phyloP scores from a whole-genome alignment of 2,888 invertebrate species.

The Acanthosepion lycidas region DNA sequence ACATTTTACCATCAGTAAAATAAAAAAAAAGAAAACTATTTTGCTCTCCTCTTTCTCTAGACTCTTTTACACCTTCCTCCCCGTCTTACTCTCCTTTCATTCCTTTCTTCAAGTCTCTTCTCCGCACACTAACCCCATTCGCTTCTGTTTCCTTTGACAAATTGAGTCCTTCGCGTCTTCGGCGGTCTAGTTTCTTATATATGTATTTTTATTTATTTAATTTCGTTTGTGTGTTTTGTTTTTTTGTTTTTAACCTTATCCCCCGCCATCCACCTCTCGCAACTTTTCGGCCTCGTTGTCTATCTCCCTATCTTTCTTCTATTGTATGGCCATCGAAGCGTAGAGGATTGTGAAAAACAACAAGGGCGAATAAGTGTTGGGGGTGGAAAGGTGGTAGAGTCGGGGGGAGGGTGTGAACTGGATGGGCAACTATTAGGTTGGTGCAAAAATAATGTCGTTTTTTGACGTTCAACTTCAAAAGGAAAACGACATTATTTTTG shows the following conservation, averaged over 20 bases:
- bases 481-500: too few species aligned
- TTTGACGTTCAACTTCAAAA: too few species aligned
- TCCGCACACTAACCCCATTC: not conserved
- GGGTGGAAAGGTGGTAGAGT: not conserved
- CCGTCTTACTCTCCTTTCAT: not conserved
- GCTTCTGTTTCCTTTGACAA: too few species aligned
- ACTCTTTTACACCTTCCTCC: not conserved
- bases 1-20: not conserved
- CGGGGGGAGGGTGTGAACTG: not conserved
- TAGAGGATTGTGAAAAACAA: constrained; percentile 6
- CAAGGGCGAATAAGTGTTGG: not conserved
- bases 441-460: too few species aligned
- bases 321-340: not conserved
- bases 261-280: not conserved
- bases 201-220: not conserved
- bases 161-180: too few species aligned
- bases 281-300: not conserved
- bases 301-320: not conserved
- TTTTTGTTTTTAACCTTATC: not conserved
- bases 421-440: too few species aligned
- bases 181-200: too few species aligned
- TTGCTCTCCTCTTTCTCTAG: not conserved
- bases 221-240: not conserved
- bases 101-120: not conserved
- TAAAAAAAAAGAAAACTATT: not conserved